phyloP scores from a whole-genome alignment of 2,797 vertebrate species.

The Erethizon dorsatum region DNA sequence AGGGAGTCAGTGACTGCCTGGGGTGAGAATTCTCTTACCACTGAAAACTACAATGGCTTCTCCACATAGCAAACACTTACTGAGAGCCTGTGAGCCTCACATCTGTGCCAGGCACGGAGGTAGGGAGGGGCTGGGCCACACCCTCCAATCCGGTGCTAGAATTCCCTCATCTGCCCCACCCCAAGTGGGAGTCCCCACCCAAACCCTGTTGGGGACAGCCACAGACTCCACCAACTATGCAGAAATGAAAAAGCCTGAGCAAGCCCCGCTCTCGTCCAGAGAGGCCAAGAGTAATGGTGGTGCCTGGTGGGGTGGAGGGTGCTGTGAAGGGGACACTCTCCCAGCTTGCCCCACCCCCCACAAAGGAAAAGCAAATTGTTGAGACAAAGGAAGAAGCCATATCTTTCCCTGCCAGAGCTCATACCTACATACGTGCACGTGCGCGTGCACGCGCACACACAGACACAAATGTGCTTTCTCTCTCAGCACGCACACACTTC shows the following conservation, averaged over 20 bases:
- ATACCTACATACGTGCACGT: background rate
- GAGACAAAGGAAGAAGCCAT: background rate
- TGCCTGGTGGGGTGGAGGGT: accelerated
- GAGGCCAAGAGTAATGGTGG: background rate
- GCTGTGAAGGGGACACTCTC: background rate
- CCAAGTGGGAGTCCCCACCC: background rate
- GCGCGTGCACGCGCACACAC: background rate
- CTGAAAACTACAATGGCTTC: background rate
- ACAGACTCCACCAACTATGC: background rate
- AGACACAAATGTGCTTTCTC: background rate
- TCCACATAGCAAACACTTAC: background rate
- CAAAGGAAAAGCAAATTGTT: background rate
- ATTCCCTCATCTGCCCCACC: background rate
- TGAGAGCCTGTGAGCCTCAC: background rate
- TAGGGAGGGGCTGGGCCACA: background rate
- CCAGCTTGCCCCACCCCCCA: background rate
- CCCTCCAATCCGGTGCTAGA: background rate
- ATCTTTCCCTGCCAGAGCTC: background rate
- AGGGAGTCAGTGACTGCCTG: background rate
- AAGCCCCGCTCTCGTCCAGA: background rate
- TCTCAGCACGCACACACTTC: background rate
- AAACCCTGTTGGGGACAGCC: background rate
- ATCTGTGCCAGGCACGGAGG: background rate
- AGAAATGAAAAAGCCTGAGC: background rate
- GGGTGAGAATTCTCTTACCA: background rate